Percentiles rank a stretch among this genome's conserved stretches.
These are phyloP conservation scores for Platysteira castanea DNA, from an alignment of 2,113 vertebrate genomes.

Conservation along the genomic window DNA sequence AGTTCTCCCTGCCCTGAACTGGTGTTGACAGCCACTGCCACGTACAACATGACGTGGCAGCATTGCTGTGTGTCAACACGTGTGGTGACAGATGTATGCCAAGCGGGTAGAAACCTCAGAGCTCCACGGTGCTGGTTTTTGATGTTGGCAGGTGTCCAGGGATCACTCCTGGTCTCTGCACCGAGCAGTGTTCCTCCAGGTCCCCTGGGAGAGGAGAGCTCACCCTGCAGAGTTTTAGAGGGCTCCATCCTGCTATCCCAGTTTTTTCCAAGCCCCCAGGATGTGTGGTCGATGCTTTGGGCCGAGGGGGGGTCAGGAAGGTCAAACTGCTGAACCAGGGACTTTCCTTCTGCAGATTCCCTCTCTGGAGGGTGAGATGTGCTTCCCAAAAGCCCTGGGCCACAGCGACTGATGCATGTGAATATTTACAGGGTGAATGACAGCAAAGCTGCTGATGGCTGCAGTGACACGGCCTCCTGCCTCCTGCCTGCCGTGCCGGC, in stretches of 20 bases:
- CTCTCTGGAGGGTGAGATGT: background rate
- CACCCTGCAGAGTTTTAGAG: background rate
- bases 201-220: background rate
- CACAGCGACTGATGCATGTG: rapidly evolving
- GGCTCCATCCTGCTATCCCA: background rate
- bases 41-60: background rate
- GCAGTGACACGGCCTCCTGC: background rate
- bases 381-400: rapidly evolving
- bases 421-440: rapidly evolving
- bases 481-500: background rate
- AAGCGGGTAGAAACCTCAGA: background rate
- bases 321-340: background rate
- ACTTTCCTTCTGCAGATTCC: background rate
- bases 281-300: background rate
- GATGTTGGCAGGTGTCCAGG: background rate
- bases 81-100: slow-evolving; percentile 38
- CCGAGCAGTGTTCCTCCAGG: background rate
- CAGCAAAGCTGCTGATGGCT: background rate
- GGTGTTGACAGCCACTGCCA: slow-evolving; percentile 20
- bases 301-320: background rate
- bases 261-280: background rate
- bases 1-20: background rate
- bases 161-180: background rate
- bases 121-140: background rate
- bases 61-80: slow-evolving; percentile 33